These are phyloP conservation scores for Eurystomus gularis DNA, from an alignment of 2,113 vertebrate genomes.

Conservation along the genomic window DNA sequence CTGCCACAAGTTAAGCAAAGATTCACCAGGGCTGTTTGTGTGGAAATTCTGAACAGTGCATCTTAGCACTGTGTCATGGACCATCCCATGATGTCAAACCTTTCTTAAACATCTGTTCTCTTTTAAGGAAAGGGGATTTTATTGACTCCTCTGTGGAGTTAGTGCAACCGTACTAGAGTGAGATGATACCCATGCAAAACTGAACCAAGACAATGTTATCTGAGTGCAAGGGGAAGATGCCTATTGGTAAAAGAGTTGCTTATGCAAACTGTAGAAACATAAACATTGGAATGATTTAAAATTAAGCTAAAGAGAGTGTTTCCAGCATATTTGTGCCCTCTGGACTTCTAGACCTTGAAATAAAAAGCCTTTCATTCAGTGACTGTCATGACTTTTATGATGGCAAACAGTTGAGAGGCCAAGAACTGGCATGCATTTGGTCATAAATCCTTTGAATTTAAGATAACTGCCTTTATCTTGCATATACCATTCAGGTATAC, in stretches of 20 bases:
- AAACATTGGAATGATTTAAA: not conserved
- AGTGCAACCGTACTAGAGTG: not conserved
- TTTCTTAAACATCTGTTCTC: not conserved
- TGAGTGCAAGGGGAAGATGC: not conserved
- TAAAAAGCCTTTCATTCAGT: not conserved
- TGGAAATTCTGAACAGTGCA: not conserved
- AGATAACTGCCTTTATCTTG: not conserved
- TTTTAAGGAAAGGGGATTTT: not conserved
- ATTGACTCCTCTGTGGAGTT: not conserved
- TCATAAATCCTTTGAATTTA: not conserved
- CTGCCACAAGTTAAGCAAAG: not conserved
- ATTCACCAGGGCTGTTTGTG: not conserved
- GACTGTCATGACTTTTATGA: not conserved
- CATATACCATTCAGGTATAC: not conserved
- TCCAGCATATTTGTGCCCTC: not conserved
- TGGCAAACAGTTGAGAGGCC: not conserved
- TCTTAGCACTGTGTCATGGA: not conserved
- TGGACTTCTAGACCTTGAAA: not conserved
- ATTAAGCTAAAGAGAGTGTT: not conserved
- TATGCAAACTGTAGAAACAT: not conserved
- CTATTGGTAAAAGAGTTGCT: not conserved
- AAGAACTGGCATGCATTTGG: not conserved
- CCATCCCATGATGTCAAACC: not conserved
- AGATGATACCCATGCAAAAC: not conserved
- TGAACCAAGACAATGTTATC: not conserved